Base-by-base conservation (phyloP, 2,888 invertebrate genomes). In the Lochmaea crataegi region DNA sequence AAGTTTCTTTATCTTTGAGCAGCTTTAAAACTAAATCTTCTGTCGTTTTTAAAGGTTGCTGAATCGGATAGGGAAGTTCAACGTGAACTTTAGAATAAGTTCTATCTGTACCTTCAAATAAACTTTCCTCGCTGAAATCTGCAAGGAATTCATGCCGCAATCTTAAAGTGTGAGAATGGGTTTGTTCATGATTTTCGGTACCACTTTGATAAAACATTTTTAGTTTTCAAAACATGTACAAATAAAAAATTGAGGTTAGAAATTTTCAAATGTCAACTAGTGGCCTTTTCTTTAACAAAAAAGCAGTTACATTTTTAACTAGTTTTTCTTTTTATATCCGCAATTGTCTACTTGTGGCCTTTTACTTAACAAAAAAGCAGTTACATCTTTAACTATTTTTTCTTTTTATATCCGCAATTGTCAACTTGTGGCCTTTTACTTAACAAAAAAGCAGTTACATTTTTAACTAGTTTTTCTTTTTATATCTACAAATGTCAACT, bases 1-100 rank as follows among this genome's bases (percentile, higher is more conserved):
- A 80, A 14, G 73, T 57, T 22, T 68, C 48, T 64, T 77, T 78
- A 14, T 75, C 72, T 14, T 75, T 42, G 18, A 77, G 56, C 67
- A 77, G 64, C 58, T 76, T 75, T 57, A 45, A 61, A 14, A 75
- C 73, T 14, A 41, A 45, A 68, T 79, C 73, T 58, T 75, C 73
- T 5, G 71, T 65, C 11, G 60, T 58, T 61, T 67, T 71, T 10
- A 77, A 68, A 4, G 78, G 78, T 42, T 67, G 60, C 26, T 75
- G 75, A 16, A 79, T 70, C 5, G 81, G 80, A 68, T 77, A 80
- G 9, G 81, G 80, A 12, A 80, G 51, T 42, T 74, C 76, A 22
- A 79, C 68, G 56, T 74, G 38, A 32, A 77, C 70, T 38, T 69
- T 60, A 10, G 68, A 58, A 60, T 18, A 70, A 11, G 61, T 77